Evolutionary conservation across 2,888 invertebrate species (phyloP).

Genomic region (Keiferia lycopersicella): DNA sequence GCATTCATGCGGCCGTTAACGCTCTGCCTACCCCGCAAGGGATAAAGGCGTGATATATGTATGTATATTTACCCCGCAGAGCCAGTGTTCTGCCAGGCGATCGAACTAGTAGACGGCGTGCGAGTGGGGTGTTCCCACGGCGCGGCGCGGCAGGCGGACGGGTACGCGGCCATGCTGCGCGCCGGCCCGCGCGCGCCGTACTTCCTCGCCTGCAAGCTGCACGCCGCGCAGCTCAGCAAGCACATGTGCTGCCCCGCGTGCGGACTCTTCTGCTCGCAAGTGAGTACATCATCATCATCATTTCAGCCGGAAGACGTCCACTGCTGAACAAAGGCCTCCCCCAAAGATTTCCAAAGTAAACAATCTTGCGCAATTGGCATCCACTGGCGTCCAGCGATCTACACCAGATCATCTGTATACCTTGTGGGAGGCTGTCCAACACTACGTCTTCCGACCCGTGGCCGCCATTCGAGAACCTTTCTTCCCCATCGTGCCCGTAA

Average conservation of each 20-base stretch:
- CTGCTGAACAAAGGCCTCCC: too few species aligned
- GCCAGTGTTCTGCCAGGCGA: constrained; percentile 86
- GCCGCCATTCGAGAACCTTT: too few species aligned
- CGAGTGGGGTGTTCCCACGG: constrained; percentile 91
- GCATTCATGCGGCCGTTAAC: too few species aligned
- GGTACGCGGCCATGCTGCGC: constrained; percentile 30
- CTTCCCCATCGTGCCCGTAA: too few species aligned
- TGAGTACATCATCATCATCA: constrained; percentile 42
- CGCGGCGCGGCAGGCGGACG: constrained; percentile 66
- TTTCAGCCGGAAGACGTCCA: too few species aligned
- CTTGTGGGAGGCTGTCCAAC: too few species aligned
- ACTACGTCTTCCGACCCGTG: too few species aligned
- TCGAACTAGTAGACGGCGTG: constrained; percentile 87
- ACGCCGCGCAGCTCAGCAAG: constrained; percentile 86
- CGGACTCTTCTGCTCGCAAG: constrained; percentile 93
- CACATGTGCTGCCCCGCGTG: constrained; percentile 96
- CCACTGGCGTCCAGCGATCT: too few species aligned
- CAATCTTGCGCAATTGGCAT: too few species aligned
- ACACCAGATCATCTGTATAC: too few species aligned
- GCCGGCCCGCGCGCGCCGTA: constrained; percentile 85
- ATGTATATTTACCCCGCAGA: constrained; percentile 51
- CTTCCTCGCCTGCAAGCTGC: constrained; percentile 89
- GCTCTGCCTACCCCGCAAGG: too few species aligned
- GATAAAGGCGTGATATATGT: too few species aligned
- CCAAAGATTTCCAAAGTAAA: constrained; percentile 36